phyloP scores from a whole-genome alignment of 2,113 vertebrate species.

The Notarius quadriscutis region DNA sequence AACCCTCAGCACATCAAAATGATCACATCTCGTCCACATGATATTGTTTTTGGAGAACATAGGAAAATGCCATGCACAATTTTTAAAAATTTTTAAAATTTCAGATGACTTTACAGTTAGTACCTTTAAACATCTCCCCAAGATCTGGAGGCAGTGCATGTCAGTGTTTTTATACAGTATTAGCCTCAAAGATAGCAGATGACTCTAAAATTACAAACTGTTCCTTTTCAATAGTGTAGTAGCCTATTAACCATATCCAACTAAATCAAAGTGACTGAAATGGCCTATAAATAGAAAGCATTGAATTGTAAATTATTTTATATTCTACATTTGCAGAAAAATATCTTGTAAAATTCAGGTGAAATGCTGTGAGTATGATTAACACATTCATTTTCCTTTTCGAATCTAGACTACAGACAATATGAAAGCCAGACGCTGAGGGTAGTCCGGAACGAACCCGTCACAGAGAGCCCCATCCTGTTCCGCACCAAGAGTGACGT shows the following conservation, averaged over 20 bases:
- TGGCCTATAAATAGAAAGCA: neutral
- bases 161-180: neutral
- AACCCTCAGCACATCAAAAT: no score
- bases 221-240: neutral
- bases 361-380: neutral
- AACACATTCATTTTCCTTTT: neutral
- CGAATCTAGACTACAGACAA: slow-evolving; percentile 60
- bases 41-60: no score
- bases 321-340: neutral
- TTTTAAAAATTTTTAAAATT: no score
- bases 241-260: neutral
- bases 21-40: no score
- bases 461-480: slow-evolving; percentile 71
- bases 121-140: neutral
- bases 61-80: no score
- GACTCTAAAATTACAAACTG: neutral
- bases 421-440: slow-evolving; percentile 74
- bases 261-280: neutral
- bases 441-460: slow-evolving; percentile 55
- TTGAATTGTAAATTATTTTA: neutral
- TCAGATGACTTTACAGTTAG: no score
- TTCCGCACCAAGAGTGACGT: slow-evolving; percentile 78
- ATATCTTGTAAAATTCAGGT: neutral
- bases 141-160: neutral
- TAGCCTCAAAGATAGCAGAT: neutral